Evolutionary conservation across 2,113 vertebrate genomes (phyloP).

Genomic region (Crocuta crocuta): DNA sequence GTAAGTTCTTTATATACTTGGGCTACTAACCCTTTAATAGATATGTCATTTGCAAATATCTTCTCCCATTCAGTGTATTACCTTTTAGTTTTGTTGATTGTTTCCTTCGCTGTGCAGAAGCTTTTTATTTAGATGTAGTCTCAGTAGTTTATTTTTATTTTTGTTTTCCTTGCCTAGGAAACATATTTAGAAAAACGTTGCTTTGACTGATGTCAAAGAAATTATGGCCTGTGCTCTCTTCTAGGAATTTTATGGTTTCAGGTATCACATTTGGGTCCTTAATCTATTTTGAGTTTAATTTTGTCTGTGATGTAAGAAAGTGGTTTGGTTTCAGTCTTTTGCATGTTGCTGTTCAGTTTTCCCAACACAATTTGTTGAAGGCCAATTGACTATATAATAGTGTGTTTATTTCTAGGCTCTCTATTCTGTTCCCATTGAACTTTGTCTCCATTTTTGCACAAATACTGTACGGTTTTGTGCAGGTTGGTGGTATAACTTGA

Average conservation of each 20-base stretch:
- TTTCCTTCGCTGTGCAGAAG: background rate
- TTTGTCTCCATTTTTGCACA: background rate
- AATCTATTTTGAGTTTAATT: background rate
- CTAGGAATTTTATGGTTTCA: background rate
- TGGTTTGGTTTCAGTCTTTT: background rate
- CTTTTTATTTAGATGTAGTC: background rate
- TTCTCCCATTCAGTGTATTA: background rate
- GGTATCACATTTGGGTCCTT: background rate
- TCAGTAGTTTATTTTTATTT: background rate
- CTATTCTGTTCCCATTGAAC: background rate
- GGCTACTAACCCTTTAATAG: background rate
- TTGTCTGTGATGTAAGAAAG: background rate
- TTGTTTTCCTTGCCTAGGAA: background rate
- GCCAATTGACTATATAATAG: background rate
- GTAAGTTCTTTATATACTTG: background rate
- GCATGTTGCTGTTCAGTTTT: background rate
- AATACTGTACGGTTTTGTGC: background rate
- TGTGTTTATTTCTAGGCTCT: background rate
- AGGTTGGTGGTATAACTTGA: background rate
- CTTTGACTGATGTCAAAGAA: background rate
- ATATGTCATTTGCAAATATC: background rate
- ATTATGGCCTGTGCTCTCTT: background rate
- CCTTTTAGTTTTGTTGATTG: background rate
- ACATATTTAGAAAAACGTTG: background rate
- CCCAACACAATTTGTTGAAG: background rate